phyloP scores from a whole-genome alignment of 2,113 vertebrate species.

The Microcebus lehilahytsara region DNA sequence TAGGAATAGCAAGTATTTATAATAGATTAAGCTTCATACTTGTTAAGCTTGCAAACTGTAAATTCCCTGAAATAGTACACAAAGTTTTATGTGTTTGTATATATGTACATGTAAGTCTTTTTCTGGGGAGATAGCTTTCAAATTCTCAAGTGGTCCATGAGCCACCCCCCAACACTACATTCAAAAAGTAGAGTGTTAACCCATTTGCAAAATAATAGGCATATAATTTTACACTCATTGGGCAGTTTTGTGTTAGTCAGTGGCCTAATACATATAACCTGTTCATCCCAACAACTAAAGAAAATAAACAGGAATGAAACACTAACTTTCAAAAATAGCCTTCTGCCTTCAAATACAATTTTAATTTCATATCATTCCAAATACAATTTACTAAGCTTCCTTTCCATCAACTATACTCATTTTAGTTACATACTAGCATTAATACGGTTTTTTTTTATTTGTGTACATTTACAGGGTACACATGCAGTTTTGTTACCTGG shows the following conservation, averaged over 20 bases:
- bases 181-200: neutral
- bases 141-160: neutral
- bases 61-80: neutral
- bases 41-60: neutral
- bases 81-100: neutral
- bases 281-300: neutral
- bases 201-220: neutral
- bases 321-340: constrained; percentile 1
- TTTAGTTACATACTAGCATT: neutral
- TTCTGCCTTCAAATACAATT: neutral
- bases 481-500: too few species aligned
- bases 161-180: neutral
- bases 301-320: neutral
- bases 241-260: neutral
- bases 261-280: neutral
- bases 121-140: neutral
- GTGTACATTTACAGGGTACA: too few species aligned
- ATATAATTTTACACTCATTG: neutral
- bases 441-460: too few species aligned
- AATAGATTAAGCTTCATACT: neutral
- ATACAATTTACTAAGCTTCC: neutral
- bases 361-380: neutral
- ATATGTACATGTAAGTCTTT: neutral
- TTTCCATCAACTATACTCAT: neutral
- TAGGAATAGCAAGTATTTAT: neutral